Conservation (phyloP, 2,888 invertebrate genomes). For the Zygaena filipendulae region DNA sequence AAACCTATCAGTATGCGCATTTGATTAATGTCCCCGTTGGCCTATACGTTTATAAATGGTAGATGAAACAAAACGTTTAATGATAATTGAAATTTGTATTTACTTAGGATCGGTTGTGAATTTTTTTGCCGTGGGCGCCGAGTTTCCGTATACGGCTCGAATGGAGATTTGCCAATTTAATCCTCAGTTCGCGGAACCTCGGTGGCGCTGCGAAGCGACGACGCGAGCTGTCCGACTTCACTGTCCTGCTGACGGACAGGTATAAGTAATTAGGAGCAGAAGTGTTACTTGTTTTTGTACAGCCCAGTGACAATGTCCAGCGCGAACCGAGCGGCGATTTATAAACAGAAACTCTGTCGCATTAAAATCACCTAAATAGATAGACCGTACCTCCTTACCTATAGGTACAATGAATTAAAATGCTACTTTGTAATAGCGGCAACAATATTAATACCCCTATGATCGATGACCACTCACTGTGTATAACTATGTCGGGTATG, state of each 20-base stretch:
- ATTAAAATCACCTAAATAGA: too few species aligned
- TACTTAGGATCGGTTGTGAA: slow-evolving; percentile 37
- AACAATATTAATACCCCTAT: too few species aligned
- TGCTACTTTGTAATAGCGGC: too few species aligned
- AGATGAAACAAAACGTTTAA: slow-evolving; percentile 55
- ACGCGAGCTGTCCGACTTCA: slow-evolving; percentile 22
- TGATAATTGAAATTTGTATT: slow-evolving; percentile 66
- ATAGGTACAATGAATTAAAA: too few species aligned
- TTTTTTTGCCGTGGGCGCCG: slow-evolving; percentile 50
- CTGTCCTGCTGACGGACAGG: slow-evolving; percentile 32
- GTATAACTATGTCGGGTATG: too few species aligned
- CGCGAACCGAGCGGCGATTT: too few species aligned
- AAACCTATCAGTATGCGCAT: slow-evolving; percentile 62
- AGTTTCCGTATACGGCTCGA: slow-evolving; percentile 40
- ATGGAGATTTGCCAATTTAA: slow-evolving; percentile 59
- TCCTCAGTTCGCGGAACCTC: slow-evolving; percentile 42
- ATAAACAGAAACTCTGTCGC: too few species aligned
- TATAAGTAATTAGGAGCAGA: slow-evolving; percentile 35
- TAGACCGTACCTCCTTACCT: too few species aligned
- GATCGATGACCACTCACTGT: too few species aligned
- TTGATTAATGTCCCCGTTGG: slow-evolving; percentile 40
- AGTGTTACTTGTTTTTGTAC: slow-evolving; percentile 28
- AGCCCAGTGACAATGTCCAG: too few species aligned
- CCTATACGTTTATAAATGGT: slow-evolving; percentile 40
- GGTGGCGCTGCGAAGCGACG: slow-evolving; percentile 26